Conservation (phyloP, 2,113 vertebrate genomes). For the Pavo muticus region DNA sequence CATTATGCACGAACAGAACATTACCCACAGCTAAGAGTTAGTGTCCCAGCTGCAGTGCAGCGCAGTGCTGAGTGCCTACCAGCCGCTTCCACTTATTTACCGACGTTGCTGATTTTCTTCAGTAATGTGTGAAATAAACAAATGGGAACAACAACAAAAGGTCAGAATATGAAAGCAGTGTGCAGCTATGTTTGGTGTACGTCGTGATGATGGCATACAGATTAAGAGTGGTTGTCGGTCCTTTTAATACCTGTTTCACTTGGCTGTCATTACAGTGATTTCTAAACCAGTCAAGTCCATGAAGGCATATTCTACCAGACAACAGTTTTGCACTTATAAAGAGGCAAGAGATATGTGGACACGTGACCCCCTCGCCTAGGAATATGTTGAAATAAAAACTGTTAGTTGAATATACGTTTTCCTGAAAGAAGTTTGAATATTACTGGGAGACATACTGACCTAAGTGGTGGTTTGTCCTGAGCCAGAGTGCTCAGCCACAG, state of each 20-base stretch:
- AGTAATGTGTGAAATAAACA: not conserved
- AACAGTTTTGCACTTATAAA: not conserved
- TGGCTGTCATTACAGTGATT: not conserved
- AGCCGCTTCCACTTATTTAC: not conserved
- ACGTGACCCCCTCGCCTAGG: not conserved
- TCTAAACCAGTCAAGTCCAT: not conserved
- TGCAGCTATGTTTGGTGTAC: not conserved
- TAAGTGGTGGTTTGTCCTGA: not conserved
- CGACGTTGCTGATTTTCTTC: not conserved
- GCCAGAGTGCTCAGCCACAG: fast-evolving
- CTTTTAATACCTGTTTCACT: not conserved
- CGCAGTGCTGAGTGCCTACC: not conserved
- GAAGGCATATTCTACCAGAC: not conserved
- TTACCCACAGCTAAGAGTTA: not conserved
- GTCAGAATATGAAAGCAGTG: not conserved
- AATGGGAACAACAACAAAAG: not conserved
- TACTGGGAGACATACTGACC: not conserved
- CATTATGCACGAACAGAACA: not conserved
- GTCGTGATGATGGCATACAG: fast-evolving
- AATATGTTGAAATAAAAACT: not conserved
- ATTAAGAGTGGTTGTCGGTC: not conserved
- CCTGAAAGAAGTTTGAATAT: not conserved
- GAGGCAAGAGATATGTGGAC: not conserved
- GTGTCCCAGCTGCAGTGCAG: not conserved
- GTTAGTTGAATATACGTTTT: not conserved